Evolutionary conservation across 2,113 vertebrate species (phyloP).

Genomic region (Sinocyclocheilus anophthalmus): DNA sequence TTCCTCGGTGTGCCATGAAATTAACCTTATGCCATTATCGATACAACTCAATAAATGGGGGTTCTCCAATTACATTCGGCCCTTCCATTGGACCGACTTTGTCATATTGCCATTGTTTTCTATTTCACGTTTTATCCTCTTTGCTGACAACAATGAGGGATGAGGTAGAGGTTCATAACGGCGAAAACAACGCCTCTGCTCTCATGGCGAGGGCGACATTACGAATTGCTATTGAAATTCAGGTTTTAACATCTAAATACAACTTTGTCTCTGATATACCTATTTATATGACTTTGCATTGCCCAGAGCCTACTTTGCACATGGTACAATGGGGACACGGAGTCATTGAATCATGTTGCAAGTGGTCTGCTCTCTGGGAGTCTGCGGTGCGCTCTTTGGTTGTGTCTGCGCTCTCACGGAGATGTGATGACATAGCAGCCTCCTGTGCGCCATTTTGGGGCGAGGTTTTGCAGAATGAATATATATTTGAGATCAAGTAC

Average conservation of each 20-base stretch:
- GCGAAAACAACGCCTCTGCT: background rate
- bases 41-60: background rate
- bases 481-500: background rate
- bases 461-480: background rate
- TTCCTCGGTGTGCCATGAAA: background rate
- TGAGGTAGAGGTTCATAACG: background rate
- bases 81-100: background rate
- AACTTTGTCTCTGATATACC: too few species aligned
- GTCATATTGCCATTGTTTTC: background rate
- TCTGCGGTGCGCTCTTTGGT: conserved; percentile 19
- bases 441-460: conserved; percentile 44
- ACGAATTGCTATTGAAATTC: background rate
- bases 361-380: background rate
- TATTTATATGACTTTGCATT: background rate
- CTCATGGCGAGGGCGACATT: background rate
- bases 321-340: background rate
- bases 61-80: background rate
- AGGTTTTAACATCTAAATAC: background rate
- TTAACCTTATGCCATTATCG: background rate
- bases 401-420: background rate
- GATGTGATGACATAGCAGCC: conserved; percentile 20
- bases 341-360: background rate
- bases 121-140: background rate
- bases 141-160: background rate
- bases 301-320: background rate